Evolutionary conservation across 2,113 vertebrate genomes (phyloP).

Genomic region (Tychaedon coryphoeus): DNA sequence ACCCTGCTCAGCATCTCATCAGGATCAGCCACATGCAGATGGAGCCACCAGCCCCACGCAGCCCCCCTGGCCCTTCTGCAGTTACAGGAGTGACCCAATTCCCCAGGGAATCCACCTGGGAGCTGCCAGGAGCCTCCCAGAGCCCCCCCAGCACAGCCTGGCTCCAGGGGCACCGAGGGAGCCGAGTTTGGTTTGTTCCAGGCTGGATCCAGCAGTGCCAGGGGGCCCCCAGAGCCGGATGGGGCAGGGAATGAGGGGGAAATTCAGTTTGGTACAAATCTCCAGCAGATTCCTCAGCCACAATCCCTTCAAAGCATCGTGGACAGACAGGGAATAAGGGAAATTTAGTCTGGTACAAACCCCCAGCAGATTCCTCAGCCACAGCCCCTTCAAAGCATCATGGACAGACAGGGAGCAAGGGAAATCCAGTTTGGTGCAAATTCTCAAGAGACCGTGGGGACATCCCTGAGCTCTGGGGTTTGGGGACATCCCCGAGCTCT

Average conservation of each 20-base stretch:
- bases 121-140: accelerated
- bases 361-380: not conserved
- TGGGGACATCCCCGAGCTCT: too few relatives aligned
- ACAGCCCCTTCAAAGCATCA: too few relatives aligned
- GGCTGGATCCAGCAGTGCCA: accelerated
- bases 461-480: too few relatives aligned
- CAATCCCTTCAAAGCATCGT: accelerated
- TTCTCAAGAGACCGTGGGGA: too few relatives aligned
- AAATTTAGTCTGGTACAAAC: not conserved
- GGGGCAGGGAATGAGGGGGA: not conserved
- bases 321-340: too few relatives aligned
- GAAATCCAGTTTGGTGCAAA: too few relatives aligned
- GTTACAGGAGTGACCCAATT: constrained; percentile 20
- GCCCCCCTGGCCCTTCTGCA: not conserved
- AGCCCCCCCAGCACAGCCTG: not conserved
- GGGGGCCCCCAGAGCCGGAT: not conserved
- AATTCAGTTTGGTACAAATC: accelerated
- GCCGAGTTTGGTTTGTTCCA: accelerated
- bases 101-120: not conserved
- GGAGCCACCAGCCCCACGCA: not conserved
- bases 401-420: too few relatives aligned
- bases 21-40: not conserved
- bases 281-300: accelerated
- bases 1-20: not conserved
- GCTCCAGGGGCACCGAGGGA: not conserved